Base-by-base conservation (phyloP, 2,113 vertebrate genomes). In the Syngnathoides biaculeatus region DNA sequence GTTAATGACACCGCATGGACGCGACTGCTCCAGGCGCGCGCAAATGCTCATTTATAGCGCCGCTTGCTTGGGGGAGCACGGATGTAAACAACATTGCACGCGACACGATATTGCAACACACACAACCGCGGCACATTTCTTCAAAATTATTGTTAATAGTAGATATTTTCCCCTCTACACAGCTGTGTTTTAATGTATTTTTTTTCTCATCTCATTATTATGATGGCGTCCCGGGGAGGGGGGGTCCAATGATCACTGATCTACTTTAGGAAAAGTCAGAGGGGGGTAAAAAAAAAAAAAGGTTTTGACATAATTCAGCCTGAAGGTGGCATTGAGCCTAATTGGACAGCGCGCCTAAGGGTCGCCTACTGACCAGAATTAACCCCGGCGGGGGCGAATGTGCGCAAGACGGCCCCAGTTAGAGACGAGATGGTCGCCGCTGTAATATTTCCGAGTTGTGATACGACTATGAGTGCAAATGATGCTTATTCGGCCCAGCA, bases 221-320 rank as follows among this genome's bases (percentile, higher is more conserved):
- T 75, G 55, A 30, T 47, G 67, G 67, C 48, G 70, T 86, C 89
- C 80, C 67, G 27, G 24, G 85, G n/a, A n/a, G n/a, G 87, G 83
- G 3, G 71, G 64, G 72, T 72, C 55, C 66, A 77, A 77, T 76
- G 76, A 87, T 89, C 82, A 64, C 79, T 83, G 78, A 89, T 86
- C 89, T 89, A 86, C 78, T 88, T 77, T 78, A 80, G 83, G 74
- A 24, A 69, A 72, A 62, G 62, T 65, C 76, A 40, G 77, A 67
- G 47, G 12, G 13, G 55, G 19, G 22, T 13, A 0, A 67, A 19
- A 66, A 22, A 45, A 48, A 24, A 43, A 67, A 48, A 52, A 50
- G 53, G 71, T 82, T 83, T 88, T 72, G 80, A 83, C 86, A 80
- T 78, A 67, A 85, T 87, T 84, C 70, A 67, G 83, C 88, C 86